Percentiles rank a stretch among this genome's conserved stretches.
phyloP scores from a whole-genome alignment of 2,113 vertebrate species.

The Saguinus midas region DNA sequence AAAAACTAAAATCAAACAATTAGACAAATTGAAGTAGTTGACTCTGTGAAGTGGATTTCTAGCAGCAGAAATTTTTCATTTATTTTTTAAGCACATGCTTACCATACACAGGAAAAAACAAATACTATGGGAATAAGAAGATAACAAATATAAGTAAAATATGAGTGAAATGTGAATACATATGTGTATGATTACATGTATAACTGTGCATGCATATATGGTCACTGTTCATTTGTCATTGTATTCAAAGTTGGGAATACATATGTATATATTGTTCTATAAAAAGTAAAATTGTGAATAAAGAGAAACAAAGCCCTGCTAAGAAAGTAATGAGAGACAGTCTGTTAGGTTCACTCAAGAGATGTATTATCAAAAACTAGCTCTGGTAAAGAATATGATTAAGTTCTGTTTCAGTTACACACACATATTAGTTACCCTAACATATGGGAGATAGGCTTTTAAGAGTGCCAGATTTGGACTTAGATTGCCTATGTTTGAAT shows the following conservation, averaged over 20 bases:
- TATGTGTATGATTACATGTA: background rate
- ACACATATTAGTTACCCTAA: background rate
- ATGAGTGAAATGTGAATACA: background rate
- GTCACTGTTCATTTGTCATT: background rate
- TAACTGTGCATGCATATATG: background rate
- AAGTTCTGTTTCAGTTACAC: background rate
- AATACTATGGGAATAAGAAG: background rate
- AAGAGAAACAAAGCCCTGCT: background rate
- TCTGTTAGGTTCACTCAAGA: background rate
- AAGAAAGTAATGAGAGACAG: background rate
- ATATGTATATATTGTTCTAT: background rate
- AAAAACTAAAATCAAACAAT: background rate
- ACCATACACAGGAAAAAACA: background rate
- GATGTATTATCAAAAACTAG: background rate
- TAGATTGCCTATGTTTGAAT: background rate
- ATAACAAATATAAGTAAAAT: background rate
- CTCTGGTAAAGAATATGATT: background rate
- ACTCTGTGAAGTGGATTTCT: background rate
- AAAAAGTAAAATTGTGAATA: background rate
- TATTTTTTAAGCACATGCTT: background rate
- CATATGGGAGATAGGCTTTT: background rate
- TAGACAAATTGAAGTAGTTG: background rate
- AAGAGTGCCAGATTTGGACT: background rate
- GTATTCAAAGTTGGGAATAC: background rate
- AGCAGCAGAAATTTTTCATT: background rate